phyloP scores from a whole-genome alignment of 2,797 vertebrate species.

The Poliocrania exsul region DNA sequence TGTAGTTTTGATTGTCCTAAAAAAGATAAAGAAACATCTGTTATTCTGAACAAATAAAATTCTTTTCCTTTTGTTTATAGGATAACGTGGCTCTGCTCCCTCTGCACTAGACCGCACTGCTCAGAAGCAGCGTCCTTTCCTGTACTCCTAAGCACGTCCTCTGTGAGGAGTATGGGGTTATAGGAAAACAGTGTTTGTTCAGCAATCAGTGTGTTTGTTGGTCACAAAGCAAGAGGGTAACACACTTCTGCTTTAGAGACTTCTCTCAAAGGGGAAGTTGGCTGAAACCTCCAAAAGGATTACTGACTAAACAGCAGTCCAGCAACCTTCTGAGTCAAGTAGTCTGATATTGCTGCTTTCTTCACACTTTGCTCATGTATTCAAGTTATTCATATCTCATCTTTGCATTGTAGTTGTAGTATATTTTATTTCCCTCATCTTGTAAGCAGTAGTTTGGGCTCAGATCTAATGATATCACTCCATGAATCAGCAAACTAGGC shows the following conservation, averaged over 20 bases:
- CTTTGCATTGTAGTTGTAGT: not conserved
- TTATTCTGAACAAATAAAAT: not conserved
- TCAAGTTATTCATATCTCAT: not conserved
- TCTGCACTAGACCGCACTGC: not conserved
- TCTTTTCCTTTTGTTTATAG: not conserved
- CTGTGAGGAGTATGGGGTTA: not conserved
- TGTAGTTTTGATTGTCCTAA: not conserved
- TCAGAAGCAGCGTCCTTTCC: not conserved
- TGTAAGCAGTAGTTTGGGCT: not conserved
- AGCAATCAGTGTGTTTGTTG: not conserved
- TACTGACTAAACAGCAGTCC: not conserved
- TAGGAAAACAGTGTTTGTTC: not conserved
- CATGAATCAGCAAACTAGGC: not conserved
- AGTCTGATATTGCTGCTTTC: not conserved
- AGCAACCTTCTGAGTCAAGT: not conserved
- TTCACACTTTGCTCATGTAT: not conserved
- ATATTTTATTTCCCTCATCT: not conserved
- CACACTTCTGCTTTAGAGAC: not conserved
- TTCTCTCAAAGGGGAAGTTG: not conserved
- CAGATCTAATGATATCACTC: not conserved
- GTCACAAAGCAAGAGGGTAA: not conserved
- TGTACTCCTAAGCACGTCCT: not conserved
- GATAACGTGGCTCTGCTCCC: not conserved
- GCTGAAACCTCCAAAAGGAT: not conserved
- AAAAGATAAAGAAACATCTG: not conserved